These are phyloP conservation scores for Anastrepha obliqua DNA, from an alignment of 1,140 invertebrate species.

Conservation along the genomic window DNA sequence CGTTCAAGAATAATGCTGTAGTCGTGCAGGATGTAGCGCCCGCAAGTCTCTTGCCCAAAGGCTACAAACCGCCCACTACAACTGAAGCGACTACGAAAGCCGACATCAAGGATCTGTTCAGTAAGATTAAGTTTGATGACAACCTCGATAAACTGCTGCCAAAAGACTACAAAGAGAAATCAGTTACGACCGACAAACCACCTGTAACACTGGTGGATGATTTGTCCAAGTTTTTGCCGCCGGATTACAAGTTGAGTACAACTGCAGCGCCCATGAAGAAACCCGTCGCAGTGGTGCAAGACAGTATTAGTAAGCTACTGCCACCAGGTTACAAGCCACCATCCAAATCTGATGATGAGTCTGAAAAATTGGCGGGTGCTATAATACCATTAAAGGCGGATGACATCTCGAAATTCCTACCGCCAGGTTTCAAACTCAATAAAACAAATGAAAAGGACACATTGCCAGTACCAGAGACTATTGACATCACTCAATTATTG, in stretches of 20 bases:
- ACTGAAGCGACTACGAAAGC: conserved; percentile 68
- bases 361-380: conserved; percentile 53
- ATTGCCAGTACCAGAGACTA: conserved; percentile 66
- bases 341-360: conserved; percentile 68
- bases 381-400: conserved; percentile 67
- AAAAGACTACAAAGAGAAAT: conserved; percentile 77
- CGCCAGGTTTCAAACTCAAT: conserved; percentile 77
- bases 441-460: conserved; percentile 64
- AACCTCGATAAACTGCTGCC: conserved; percentile 77
- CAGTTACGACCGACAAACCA: conserved; percentile 63
- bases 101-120: conserved; percentile 64
- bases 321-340: conserved; percentile 77
- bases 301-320: conserved; percentile 74
- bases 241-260: conserved; percentile 76
- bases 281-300: conserved; percentile 73
- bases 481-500: conserved; percentile 79
- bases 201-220: conserved; percentile 72
- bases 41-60: conserved; percentile 78
- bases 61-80: conserved; percentile 77
- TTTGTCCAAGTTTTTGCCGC: conserved; percentile 79
- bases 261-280: conserved; percentile 61
- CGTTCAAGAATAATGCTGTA: conserved; percentile 68
- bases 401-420: conserved; percentile 75
- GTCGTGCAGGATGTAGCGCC: conserved; percentile 73
- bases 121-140: conserved; percentile 67